Conservation (phyloP, 1,140 invertebrate genomes). For the Matsumurasca onukii region DNA sequence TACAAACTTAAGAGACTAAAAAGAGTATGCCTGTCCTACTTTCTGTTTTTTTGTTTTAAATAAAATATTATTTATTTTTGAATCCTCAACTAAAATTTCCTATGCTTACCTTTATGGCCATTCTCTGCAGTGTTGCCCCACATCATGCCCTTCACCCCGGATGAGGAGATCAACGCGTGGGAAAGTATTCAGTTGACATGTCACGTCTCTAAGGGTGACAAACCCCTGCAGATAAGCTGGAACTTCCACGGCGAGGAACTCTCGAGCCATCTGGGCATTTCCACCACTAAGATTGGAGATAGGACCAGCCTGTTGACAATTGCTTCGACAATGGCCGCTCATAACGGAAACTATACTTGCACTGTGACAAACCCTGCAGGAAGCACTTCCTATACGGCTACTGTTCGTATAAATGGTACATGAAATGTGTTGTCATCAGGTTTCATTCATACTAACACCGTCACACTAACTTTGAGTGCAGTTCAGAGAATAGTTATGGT, state of each 20-base stretch:
- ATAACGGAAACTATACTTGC: constrained; percentile 76
- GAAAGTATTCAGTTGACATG: constrained; percentile 64
- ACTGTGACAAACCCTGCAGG: constrained; percentile 68
- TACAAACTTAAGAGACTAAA: no score
- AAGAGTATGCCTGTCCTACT: no score
- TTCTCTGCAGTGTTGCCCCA: constrained; percentile 56
- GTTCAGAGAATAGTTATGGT: no score
- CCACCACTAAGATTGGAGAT: constrained; percentile 59
- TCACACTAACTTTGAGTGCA: no score
- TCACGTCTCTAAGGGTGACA: constrained; percentile 58
- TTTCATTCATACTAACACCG: no score
- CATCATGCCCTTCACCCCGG: constrained; percentile 62
- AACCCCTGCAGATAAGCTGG: constrained; percentile 55
- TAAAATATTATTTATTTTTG: no score
- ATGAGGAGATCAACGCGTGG: constrained; percentile 62
- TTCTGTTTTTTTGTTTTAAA: no score
- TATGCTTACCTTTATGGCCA: no score
- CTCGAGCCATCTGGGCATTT: constrained; percentile 44
- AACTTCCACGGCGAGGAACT: constrained; percentile 45
- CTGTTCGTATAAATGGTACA: constrained; percentile 42
- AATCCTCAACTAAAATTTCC: no score
- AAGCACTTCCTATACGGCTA: constrained; percentile 36
- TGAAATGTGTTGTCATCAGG: no score
- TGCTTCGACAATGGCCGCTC: constrained; percentile 67
- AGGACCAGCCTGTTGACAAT: constrained; percentile 62